Percentiles rank a stretch among this genome's conserved stretches.
phyloP scores from a whole-genome alignment of 2,888 invertebrate genomes.

The Cephus sareptanus region DNA sequence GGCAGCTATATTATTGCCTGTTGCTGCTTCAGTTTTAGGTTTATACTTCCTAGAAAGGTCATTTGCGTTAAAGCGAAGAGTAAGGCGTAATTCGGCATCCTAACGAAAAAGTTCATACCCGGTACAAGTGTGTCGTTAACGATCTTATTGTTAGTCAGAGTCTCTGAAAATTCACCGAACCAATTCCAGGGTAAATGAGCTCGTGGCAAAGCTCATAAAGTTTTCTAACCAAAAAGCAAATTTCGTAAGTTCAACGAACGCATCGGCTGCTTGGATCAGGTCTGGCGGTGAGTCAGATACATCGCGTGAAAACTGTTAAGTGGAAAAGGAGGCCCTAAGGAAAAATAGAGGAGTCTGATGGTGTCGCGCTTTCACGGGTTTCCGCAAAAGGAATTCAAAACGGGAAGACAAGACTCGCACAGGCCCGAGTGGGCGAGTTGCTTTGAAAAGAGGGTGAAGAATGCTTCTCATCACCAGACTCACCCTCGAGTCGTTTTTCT shows the following conservation, averaged over 20 bases:
- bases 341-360: background rate
- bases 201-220: background rate
- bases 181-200: background rate
- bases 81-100: background rate
- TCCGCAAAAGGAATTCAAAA: background rate
- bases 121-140: background rate
- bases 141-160: background rate
- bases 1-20: conserved; percentile 38
- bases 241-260: background rate
- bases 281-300: background rate
- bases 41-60: conserved; percentile 15
- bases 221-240: background rate
- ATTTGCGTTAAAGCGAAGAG: conserved; percentile 16
- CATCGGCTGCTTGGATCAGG: background rate
- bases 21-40: conserved; percentile 9
- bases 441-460: conserved; percentile 6
- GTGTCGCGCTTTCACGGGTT: background rate
- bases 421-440: background rate
- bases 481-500: conserved; percentile 16
- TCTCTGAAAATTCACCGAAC: background rate
- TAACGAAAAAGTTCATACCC: background rate
- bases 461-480: background rate
- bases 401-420: background rate
- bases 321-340: background rate
- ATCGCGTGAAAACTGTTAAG: background rate